Percentiles rank a stretch among this genome's conserved stretches.
Evolutionary conservation across 2,113 vertebrate genomes (phyloP).

Genomic region (Garra rufa): DNA sequence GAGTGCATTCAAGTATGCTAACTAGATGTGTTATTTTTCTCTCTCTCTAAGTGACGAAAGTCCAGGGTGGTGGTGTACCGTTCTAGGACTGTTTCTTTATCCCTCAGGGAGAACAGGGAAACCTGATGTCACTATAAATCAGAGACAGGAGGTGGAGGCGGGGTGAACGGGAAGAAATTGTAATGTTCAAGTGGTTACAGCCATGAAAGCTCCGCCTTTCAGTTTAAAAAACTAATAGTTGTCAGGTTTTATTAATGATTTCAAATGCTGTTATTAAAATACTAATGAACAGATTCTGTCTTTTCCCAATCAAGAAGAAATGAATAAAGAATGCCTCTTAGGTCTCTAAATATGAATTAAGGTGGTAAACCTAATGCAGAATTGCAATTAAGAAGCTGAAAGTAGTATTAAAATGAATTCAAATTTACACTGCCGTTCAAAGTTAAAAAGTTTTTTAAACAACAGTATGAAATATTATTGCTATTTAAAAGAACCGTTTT

Average conservation of each 20-base stretch:
- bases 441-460: too few relatives aligned
- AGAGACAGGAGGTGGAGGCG: background rate
- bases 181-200: background rate
- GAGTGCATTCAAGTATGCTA: conserved; percentile 40
- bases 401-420: background rate
- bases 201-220: background rate
- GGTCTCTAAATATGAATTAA: background rate
- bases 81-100: background rate
- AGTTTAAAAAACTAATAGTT: background rate
- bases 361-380: background rate
- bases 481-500: too few relatives aligned
- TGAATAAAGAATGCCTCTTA: background rate
- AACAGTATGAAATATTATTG: too few relatives aligned
- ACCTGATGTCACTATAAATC: background rate
- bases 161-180: background rate
- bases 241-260: background rate
- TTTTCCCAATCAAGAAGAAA: background rate
- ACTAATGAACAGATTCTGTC: background rate
- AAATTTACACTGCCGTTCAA: too few relatives aligned
- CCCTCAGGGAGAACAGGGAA: conserved; percentile 20
- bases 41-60: background rate
- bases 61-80: background rate
- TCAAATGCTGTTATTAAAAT: background rate
- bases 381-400: background rate
- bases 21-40: conserved; percentile 6